Percentiles rank a stretch among this genome's conserved stretches.
phyloP scores from a whole-genome alignment of 2,113 vertebrate genomes.

The Corvus hawaiiensis region DNA sequence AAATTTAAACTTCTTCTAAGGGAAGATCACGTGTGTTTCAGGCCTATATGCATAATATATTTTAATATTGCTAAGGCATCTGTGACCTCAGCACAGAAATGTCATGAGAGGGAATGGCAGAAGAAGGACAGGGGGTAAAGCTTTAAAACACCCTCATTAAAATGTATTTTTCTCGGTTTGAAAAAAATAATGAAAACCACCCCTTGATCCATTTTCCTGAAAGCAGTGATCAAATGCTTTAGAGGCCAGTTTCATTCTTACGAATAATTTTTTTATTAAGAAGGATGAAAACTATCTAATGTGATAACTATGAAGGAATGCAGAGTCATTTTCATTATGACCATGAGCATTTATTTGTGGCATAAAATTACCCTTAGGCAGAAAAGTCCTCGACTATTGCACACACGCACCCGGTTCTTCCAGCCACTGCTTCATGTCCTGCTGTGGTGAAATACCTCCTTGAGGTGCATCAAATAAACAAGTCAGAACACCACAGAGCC shows the following conservation, averaged over 20 bases:
- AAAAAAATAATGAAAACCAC: background rate
- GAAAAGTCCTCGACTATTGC: background rate
- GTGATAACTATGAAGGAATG: background rate
- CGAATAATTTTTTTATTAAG: background rate
- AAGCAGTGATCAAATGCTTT: background rate
- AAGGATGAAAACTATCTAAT: background rate
- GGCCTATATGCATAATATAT: background rate
- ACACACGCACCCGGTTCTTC: background rate
- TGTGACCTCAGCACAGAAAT: background rate
- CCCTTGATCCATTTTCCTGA: background rate
- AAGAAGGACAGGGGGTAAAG: background rate
- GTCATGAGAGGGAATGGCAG: background rate
- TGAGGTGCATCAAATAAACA: background rate
- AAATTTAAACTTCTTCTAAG: background rate
- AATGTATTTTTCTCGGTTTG: background rate
- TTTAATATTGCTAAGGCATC: background rate
- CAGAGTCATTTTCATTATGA: background rate
- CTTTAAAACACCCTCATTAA: slow-evolving; percentile 4
- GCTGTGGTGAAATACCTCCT: background rate
- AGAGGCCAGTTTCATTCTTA: background rate
- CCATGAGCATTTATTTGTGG: background rate
- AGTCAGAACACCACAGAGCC: background rate
- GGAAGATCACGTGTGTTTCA: background rate
- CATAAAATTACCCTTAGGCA: background rate
- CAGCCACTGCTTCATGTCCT: background rate